Evolutionary conservation across 2,888 invertebrate species (phyloP).

Genomic region (Orgyia antiqua): DNA sequence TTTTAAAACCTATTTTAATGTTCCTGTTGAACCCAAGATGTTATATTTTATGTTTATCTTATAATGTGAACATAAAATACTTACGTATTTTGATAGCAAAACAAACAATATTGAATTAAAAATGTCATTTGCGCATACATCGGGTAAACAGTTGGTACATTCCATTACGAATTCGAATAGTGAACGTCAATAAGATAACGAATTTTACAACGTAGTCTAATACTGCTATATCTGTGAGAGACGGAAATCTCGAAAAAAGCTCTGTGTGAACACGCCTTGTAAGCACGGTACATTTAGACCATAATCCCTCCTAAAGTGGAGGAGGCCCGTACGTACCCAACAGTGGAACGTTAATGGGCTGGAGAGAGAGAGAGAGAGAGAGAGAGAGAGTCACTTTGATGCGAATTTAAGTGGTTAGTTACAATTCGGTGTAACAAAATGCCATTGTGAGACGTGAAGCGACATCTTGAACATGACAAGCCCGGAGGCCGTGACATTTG

Average conservation of each 20-base stretch:
- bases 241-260: not conserved
- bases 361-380: no score
- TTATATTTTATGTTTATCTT: no score
- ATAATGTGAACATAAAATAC: no score
- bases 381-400: no score
- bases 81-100: not conserved
- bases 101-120: conserved; percentile 16
- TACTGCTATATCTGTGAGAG: not conserved
- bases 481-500: conserved; percentile 51
- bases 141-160: conserved; percentile 29
- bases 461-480: conserved; percentile 32
- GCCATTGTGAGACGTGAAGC: conserved; percentile 7
- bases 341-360: no score
- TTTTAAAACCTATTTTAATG: no score
- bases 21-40: no score
- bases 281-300: no score
- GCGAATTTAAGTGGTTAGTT: no score
- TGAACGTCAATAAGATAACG: conserved; percentile 13
- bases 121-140: conserved; percentile 22
- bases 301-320: no score
- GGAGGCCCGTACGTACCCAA: no score
- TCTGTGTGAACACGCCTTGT: no score
- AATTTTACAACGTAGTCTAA: conserved; percentile 24
- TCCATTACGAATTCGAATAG: conserved; percentile 36
- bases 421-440: conserved; percentile 21